Evolutionary conservation across 2,113 vertebrate genomes (phyloP).

Genomic region (Geococcyx californianus): DNA sequence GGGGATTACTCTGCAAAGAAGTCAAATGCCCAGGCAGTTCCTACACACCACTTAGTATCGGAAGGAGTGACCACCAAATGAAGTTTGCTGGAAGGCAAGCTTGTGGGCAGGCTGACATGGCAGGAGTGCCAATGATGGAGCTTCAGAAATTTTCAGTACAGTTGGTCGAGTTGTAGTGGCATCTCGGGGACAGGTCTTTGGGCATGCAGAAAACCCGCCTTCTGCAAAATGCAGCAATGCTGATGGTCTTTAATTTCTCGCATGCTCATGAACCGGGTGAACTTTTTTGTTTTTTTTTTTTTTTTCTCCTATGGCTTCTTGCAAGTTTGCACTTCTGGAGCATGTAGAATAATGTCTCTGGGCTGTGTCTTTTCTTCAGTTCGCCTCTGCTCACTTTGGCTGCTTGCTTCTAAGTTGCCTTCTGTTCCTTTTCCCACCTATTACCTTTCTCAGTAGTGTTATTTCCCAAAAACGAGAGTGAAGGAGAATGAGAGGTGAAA

Average conservation of each 20-base stretch:
- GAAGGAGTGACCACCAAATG: not conserved
- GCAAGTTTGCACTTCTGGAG: not conserved
- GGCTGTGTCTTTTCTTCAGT: not conserved
- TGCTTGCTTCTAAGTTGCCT: not conserved
- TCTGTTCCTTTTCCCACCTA: not conserved
- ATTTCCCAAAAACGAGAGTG: not conserved
- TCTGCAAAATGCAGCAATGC: not conserved
- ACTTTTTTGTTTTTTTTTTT: no score
- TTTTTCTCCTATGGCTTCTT: not conserved
- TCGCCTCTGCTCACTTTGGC: not conserved
- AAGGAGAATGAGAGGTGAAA: not conserved
- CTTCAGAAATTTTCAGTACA: not conserved
- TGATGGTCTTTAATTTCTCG: not conserved
- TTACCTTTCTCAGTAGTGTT: not conserved
- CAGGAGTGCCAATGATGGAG: not conserved
- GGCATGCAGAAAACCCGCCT: not conserved
- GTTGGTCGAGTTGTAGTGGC: not conserved
- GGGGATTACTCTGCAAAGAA: not conserved
- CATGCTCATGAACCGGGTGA: not conserved
- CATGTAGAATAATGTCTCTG: not conserved
- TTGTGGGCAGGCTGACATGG: not conserved
- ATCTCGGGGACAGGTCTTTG: not conserved
- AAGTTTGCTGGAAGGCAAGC: not conserved
- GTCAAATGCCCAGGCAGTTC: not conserved
- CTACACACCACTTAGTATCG: accelerated